Evolutionary conservation across 2,888 invertebrate species (phyloP).

Genomic region (Cotesia congregata): DNA sequence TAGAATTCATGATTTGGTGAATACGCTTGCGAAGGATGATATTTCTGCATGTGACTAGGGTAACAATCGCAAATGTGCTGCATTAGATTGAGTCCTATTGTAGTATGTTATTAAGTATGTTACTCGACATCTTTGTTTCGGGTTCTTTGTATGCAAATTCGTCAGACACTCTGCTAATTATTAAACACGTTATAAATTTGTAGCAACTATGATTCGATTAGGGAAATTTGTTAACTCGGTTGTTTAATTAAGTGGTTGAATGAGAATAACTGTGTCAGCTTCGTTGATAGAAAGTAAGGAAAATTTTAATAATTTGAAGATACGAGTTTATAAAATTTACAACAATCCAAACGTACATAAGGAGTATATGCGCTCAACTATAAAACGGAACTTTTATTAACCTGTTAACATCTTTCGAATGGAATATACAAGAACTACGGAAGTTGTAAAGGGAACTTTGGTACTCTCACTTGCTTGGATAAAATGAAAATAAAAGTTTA

Average conservation of each 20-base stretch:
- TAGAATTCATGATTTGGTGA: background rate
- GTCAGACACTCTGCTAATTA: no score
- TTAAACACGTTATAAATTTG: no score
- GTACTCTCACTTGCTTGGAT: background rate
- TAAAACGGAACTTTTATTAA: slow-evolving; percentile 47
- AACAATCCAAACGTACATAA: background rate
- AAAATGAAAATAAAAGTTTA: no score
- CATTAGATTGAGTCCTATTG: background rate
- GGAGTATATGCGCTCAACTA: background rate
- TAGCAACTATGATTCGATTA: no score
- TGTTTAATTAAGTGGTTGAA: no score
- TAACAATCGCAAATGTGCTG: background rate
- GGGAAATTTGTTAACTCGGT: no score
- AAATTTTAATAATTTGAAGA: background rate
- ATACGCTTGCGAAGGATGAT: background rate
- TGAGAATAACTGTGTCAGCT: no score
- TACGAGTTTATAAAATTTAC: background rate
- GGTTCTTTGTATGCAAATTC: no score
- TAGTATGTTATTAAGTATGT: background rate
- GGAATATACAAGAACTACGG: background rate
- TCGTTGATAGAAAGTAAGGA: background rate
- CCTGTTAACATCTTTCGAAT: slow-evolving; percentile 15
- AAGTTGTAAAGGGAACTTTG: background rate
- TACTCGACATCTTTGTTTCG: no score
- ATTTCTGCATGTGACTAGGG: background rate